These are phyloP conservation scores for Lucilia sericata DNA, from an alignment of 1,140 invertebrate genomes.

Conservation along the genomic window DNA sequence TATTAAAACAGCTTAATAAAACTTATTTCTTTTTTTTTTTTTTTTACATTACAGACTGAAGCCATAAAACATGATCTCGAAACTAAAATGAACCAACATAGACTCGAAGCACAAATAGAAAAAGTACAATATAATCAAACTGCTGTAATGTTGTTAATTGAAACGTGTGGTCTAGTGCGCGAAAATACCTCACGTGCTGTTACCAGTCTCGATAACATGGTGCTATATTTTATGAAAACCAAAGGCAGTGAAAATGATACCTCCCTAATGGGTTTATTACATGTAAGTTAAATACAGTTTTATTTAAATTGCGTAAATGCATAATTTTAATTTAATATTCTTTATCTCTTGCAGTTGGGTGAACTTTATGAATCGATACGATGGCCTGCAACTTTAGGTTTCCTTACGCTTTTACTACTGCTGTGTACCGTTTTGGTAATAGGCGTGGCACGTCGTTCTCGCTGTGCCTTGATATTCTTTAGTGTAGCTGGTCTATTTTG, in stretches of 20 bases:
- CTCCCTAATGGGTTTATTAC: conserved; percentile 74
- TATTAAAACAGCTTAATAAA: not conserved
- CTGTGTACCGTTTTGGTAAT: conserved; percentile 85
- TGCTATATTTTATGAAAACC: conserved; percentile 79
- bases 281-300: conserved; percentile 66
- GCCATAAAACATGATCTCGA: conserved; percentile 65
- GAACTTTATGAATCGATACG: conserved; percentile 75
- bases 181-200: conserved; percentile 79
- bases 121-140: conserved; percentile 81
- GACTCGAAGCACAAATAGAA: conserved; percentile 79
- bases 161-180: conserved; percentile 74
- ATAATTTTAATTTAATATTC: conserved; percentile 28
- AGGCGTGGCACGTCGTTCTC: conserved; percentile 83
- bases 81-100: conserved; percentile 68
- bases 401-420: conserved; percentile 81
- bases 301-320: not conserved
- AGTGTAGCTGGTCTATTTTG: conserved; percentile 82
- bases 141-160: conserved; percentile 74
- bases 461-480: conserved; percentile 85
- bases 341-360: conserved; percentile 58
- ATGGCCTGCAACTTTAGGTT: conserved; percentile 84
- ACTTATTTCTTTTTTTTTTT: not conserved
- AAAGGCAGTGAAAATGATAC: conserved; percentile 75
- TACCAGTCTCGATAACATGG: conserved; percentile 68
- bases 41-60: conserved; percentile 59